phyloP scores from a whole-genome alignment of 2,888 invertebrate species.

The Volucella zonaria region DNA sequence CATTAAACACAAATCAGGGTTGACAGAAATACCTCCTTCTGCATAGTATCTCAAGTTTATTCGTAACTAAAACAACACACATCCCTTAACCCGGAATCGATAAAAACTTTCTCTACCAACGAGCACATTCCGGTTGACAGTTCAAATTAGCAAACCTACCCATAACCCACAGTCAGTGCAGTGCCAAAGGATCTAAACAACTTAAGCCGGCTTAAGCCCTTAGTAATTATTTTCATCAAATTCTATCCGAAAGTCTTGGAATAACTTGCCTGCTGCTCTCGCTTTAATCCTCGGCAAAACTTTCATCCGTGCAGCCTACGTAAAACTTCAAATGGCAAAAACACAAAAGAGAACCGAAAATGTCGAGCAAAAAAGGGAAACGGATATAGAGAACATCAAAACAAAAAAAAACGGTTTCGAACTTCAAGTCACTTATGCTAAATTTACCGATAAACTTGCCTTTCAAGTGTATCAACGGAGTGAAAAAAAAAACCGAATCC shows the following conservation, averaged over 20 bases:
- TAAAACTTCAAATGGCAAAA: background rate
- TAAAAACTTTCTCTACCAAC: too few species aligned
- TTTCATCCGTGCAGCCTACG: background rate
- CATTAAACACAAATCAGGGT: too few species aligned
- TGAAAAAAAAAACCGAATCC: background rate
- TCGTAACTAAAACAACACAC: too few species aligned
- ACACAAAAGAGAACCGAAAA: slow-evolving; percentile 26
- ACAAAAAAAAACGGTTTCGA: slow-evolving; percentile 9
- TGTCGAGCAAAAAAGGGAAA: background rate
- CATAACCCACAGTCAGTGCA: too few species aligned
- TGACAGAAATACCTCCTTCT: too few species aligned
- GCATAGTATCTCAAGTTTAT: too few species aligned
- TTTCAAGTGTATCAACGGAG: background rate
- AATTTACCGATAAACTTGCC: slow-evolving; percentile 44
- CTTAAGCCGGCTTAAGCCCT: slow-evolving; percentile 52
- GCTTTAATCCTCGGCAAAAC: slow-evolving; percentile 28
- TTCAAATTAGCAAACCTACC: too few species aligned
- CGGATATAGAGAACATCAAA: background rate
- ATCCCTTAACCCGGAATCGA: too few species aligned
- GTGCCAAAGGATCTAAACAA: slow-evolving; percentile 8
- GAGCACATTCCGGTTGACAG: too few species aligned
- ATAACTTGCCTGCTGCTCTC: slow-evolving; percentile 17
- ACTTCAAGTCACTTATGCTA: slow-evolving; percentile 43
- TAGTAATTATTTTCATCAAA: slow-evolving; percentile 46
- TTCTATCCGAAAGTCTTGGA: slow-evolving; percentile 24